These are phyloP conservation scores for Pemphigus obesinymphae DNA, from an alignment of 1,140 invertebrate species.

Conservation along the genomic window DNA sequence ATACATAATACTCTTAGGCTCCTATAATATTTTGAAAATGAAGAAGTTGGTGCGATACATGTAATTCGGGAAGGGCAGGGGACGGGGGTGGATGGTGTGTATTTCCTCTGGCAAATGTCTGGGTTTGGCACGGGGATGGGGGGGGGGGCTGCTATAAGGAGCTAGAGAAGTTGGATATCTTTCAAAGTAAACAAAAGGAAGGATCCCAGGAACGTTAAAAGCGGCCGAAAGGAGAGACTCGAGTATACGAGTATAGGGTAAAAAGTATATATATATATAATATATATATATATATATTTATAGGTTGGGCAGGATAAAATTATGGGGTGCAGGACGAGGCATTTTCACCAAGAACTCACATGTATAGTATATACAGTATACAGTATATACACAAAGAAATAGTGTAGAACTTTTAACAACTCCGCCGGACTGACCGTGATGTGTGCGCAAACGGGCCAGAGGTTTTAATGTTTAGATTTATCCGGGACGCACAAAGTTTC, in stretches of 20 bases:
- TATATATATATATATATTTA: too few species aligned
- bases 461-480: conserved; percentile 2
- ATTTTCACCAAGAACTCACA: neutral
- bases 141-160: too few species aligned
- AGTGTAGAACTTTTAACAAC: conserved; percentile 31
- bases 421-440: neutral
- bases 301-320: too few species aligned
- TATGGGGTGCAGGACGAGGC: neutral
- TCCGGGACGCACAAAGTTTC: conserved; percentile 22
- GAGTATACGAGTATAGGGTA: too few species aligned
- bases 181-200: conserved; percentile 30
- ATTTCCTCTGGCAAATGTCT: neutral
- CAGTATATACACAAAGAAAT: conserved; percentile 1
- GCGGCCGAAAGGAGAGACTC: neutral
- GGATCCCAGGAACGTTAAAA: neutral
- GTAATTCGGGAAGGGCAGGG: neutral
- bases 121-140: too few species aligned
- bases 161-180: conserved; percentile 11
- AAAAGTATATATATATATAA: too few species aligned
- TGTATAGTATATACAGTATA: neutral
- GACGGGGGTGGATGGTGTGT: too few species aligned
- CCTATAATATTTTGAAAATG: neutral
- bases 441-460: neutral
- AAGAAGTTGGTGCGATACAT: neutral
- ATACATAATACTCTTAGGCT: too few species aligned